Evolutionary conservation across 2,797 vertebrate species (phyloP).

Genomic region (Acipenser ruthenus): DNA sequence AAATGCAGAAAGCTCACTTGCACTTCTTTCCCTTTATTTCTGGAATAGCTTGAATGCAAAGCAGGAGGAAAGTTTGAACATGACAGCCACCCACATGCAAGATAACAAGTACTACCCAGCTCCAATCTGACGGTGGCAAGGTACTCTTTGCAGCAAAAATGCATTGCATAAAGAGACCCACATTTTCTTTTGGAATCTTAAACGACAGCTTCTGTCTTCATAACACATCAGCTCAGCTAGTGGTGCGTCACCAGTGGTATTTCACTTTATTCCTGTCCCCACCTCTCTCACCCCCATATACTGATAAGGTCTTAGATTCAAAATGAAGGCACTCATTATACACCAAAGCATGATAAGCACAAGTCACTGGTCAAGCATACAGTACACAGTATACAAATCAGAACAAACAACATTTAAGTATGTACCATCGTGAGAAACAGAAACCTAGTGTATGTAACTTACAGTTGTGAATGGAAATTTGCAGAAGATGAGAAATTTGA

Average conservation of each 20-base stretch:
- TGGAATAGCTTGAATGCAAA: constrained; percentile 51
- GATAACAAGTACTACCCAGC: constrained; percentile 19
- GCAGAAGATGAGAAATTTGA: constrained; percentile 13
- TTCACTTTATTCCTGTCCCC: too few species aligned
- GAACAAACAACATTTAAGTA: constrained; percentile 19
- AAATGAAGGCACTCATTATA: too few species aligned
- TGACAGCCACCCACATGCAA: constrained; percentile 46
- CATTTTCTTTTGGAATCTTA: too few species aligned
- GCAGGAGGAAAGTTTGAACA: constrained; percentile 62
- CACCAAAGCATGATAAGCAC: too few species aligned
- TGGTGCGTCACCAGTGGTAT: too few species aligned
- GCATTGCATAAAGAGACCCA: constrained; percentile 23
- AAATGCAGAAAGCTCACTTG: constrained; percentile 43
- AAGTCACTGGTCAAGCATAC: too few species aligned
- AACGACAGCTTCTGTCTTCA: too few species aligned
- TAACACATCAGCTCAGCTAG: too few species aligned
- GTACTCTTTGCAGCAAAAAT: constrained; percentile 2
- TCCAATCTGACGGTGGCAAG: constrained; percentile 12
- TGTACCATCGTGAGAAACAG: constrained; percentile 25
- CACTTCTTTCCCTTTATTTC: too few species aligned
- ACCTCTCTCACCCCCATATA: too few species aligned
- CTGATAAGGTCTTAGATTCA: too few species aligned
- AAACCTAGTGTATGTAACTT: constrained; percentile 19
- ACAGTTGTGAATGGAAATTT: constrained; percentile 19
- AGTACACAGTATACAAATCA: background rate